Base-by-base conservation (phyloP, 2,113 vertebrate species). In the Nycticorax nycticorax region DNA sequence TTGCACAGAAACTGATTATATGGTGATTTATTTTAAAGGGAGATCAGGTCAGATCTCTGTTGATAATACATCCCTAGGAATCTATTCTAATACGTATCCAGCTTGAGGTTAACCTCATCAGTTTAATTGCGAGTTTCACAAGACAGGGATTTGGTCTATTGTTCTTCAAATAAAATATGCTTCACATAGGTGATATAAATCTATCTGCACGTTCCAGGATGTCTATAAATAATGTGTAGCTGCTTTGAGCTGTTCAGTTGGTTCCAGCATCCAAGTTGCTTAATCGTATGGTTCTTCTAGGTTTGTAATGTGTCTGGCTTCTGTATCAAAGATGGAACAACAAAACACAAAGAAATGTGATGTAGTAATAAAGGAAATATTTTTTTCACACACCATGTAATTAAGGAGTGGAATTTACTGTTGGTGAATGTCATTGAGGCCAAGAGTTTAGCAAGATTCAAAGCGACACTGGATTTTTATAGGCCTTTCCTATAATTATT, bases 11-110 rank as follows among this genome's bases (percentile, higher is more conserved):
- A 86, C 78, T 88, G 73, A 63, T 95, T 85, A 60, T 35, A n/a
- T 30, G 30, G 35, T 83, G 56, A 81, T 85, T 88, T 95, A 96
- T 94, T 92, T 95, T 95, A 66, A 73, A 91, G 41, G 23, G 33
- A 71, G 86, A 78, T 77, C 33, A n/a, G 28, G 43, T 91, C 71
- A 88, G 60, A 92, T 93, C 41, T 82, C 73, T 82, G 64, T 81
- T 91, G 73, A 78, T 87, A 89, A 86, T 63, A 39, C 30, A 75
- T 45, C 55, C 50, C 26, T 69, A 76, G 67, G 59, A 92, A 90
- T 88, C 69, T 85, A 21, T 93, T 91, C 81, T 77, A 88, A 35
- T 88, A 68, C 56, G 14, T 55, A 81, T 79, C 39, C 66, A 92
- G 37, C 33, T 71, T 83, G 78, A 88, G 55, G 74, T 85, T 93